These are phyloP conservation scores for Rhinogobio ventralis DNA, from an alignment of 2,797 vertebrate species.

Conservation along the genomic window DNA sequence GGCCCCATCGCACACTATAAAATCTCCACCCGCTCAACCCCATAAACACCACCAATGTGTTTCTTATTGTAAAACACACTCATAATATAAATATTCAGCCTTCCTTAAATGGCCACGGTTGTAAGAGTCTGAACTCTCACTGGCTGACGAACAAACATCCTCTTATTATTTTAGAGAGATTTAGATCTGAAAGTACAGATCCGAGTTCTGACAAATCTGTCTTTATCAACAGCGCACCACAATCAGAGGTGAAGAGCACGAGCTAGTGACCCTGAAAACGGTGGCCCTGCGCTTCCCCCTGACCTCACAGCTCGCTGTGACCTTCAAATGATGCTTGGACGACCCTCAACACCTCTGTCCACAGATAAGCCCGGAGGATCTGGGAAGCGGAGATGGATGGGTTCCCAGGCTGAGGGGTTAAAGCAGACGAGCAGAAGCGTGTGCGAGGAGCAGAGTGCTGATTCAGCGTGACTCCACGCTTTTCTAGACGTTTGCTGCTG, in stretches of 20 bases:
- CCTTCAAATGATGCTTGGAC: constrained; percentile 60
- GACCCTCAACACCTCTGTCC: constrained; percentile 60
- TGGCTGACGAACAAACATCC: background rate
- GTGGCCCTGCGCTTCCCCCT: constrained; percentile 69
- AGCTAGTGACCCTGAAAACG: constrained; percentile 65
- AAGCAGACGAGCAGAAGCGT: constrained; percentile 19
- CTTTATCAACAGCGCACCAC: constrained; percentile 53
- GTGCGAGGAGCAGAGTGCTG: constrained; percentile 28
- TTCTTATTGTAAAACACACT: constrained; percentile 92
- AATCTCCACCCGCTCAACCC: constrained; percentile 87
- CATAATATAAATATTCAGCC: constrained; percentile 91
- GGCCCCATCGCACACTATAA: constrained; percentile 89
- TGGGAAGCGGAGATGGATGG: constrained; percentile 44
- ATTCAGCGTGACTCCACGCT: constrained; percentile 50
- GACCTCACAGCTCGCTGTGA: constrained; percentile 68
- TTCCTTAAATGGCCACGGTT: constrained; percentile 82
- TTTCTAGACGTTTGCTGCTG: constrained; percentile 23
- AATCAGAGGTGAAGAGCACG: constrained; percentile 27
- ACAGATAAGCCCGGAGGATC: constrained; percentile 42
- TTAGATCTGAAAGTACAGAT: background rate
- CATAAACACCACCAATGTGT: constrained; percentile 88
- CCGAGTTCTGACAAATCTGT: background rate
- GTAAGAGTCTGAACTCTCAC: constrained; percentile 77
- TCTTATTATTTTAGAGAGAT: background rate
- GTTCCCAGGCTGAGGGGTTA: constrained; percentile 46